phyloP scores from a whole-genome alignment of 2,113 vertebrate species.

The Urocynchramus pylzowi region DNA sequence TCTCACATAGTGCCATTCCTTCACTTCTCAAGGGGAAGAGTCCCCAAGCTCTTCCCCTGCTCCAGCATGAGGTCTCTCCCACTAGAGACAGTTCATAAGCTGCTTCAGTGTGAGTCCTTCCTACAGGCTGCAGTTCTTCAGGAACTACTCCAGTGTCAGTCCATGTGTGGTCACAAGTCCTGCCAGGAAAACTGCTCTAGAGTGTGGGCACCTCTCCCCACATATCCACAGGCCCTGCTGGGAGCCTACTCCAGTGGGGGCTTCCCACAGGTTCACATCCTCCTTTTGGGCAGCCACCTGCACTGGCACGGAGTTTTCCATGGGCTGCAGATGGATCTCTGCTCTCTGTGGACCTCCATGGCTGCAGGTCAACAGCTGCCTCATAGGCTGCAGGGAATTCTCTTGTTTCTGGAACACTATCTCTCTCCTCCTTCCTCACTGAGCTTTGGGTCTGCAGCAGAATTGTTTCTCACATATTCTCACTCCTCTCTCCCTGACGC shows the following conservation, averaged over 20 bases:
- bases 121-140: not conserved
- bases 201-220: no score
- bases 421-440: not conserved
- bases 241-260: not conserved
- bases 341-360: not conserved
- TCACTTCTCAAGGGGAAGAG: not conserved
- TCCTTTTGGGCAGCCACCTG: not conserved
- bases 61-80: not conserved
- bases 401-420: not conserved
- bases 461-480: not conserved
- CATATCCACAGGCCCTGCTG: not conserved
- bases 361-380: not conserved
- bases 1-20: not conserved
- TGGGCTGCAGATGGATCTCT: not conserved
- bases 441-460: not conserved
- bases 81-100: not conserved
- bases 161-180: not conserved
- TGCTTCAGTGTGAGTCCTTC: not conserved
- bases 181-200: not conserved
- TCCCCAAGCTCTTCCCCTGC: not conserved
- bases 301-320: not conserved
- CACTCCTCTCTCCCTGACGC: not conserved
- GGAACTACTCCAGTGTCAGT: not conserved
- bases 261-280: not conserved
- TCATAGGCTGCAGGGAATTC: not conserved